These are phyloP conservation scores for Montipora cactus DNA, from an alignment of 64 coral and sea anemone genomes.

Conservation along the genomic window DNA sequence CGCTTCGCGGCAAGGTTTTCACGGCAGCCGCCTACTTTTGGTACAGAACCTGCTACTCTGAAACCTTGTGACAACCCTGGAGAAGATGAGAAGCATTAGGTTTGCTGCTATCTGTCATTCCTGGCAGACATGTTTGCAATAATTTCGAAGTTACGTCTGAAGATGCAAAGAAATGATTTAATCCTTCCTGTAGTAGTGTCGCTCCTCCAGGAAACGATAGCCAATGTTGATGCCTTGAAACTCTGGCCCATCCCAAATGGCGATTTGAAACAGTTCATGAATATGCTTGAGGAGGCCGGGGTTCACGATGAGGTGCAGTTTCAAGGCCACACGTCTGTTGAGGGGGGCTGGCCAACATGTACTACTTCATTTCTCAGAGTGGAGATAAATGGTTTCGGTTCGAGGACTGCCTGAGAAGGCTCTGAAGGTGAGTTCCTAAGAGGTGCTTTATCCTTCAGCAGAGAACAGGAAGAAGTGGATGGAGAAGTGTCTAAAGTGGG, in stretches of 20 bases:
- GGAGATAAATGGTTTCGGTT: no score
- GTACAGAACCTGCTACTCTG: no score
- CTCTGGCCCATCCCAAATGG: not conserved
- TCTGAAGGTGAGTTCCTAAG: no score
- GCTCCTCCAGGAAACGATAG: not conserved
- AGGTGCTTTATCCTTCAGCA: no score
- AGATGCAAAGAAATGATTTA: constrained; percentile 35
- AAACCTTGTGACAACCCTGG: no score
- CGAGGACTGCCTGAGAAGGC: no score
- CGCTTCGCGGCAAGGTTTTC: no score
- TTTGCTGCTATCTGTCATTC: constrained; percentile 12
- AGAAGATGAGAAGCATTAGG: not conserved
- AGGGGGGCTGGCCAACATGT: no score
- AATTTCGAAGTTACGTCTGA: constrained; percentile 20
- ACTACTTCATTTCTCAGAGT: no score
- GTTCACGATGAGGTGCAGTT: not conserved
- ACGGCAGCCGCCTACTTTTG: no score
- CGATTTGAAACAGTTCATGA: not conserved
- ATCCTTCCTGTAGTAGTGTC: constrained; percentile 33
- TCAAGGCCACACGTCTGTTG: not conserved
- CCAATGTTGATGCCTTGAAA: not conserved
- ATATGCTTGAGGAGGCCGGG: not conserved
- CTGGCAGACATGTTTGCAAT: constrained; percentile 19
- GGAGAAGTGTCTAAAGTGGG: no score
- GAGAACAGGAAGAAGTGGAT: no score